Base-by-base conservation (phyloP, 2,113 vertebrate genomes). In the Chroicocephalus ridibundus region DNA sequence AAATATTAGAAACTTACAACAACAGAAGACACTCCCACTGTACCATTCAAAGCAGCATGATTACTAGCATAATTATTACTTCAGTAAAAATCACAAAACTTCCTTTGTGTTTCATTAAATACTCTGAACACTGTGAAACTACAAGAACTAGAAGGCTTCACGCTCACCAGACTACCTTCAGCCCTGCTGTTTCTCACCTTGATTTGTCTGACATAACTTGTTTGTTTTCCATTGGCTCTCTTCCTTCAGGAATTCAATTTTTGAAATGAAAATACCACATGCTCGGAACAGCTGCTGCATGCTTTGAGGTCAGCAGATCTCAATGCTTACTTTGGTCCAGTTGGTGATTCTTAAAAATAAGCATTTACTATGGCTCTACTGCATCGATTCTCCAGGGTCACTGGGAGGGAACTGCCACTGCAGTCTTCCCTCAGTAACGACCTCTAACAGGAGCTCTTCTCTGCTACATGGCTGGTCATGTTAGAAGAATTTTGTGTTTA, bases 241-340 rank as follows among this genome's bases (percentile, higher is more conserved):
- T 29, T 49, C 25, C 21, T 20, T 72, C 17, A 81, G 52, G 4
- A 84, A 62, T 1, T 58, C 14, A 36, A 19, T 51, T 90, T 55
- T 79, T n/a, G 11, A 71, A 79, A 76, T 1, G 0, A 76, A 68
- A 88, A 31, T 14, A 55, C 38, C 22, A 54, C 6, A 40, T 11
- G 5, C 12, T 82, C 2, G 0, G 0, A 44, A 31, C 42, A 60
- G 52, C 16, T 26, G 44, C 47, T 22, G 14, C 22, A 54, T 27
- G 26, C 32, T n/a, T 74, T 68, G 18, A 68, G 13, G 6, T 7
- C 5, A 4, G 38, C 44, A 60, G 31, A 74, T 38, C 64, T 38
- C 27, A 42, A 6, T 1, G 2, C 6, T 60, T 51, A 27, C 31
- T 40, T 49, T 40, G 32, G 38, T 77, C 32, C 29, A 60, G 14